A percentile compares a stretch with the other conserved stretches of the same genome.
Conservation (phyloP, 2,888 invertebrate species). For the Malthinus flaveolus region DNA sequence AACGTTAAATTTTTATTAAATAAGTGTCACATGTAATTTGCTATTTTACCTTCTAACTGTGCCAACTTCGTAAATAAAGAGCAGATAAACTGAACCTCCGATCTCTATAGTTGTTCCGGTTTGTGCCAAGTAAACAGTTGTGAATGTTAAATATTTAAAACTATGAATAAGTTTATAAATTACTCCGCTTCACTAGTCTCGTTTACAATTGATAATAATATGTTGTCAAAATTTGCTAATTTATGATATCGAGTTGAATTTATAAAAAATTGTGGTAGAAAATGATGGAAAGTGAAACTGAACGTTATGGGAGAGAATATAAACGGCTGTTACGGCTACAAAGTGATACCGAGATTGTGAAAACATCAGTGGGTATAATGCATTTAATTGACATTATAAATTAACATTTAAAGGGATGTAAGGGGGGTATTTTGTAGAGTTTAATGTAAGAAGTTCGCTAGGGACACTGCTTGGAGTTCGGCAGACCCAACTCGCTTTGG, state of each 20-base stretch:
- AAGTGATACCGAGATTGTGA: constrained; percentile 67
- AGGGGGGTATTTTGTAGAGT: too few species aligned
- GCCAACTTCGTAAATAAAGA: constrained; percentile 29
- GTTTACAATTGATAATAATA: neutral
- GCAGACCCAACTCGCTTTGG: too few species aligned
- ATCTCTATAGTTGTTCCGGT: constrained; percentile 20
- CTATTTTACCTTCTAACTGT: constrained; percentile 32
- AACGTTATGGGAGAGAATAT: constrained; percentile 69
- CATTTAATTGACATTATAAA: constrained; percentile 2
- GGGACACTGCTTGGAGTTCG: too few species aligned
- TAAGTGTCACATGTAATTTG: constrained; percentile 18
- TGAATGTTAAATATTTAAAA: constrained; percentile 6
- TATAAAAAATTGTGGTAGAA: neutral
- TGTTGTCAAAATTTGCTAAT: neutral
- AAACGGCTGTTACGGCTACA: constrained; percentile 68
- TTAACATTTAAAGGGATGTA: neutral
- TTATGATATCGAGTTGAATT: neutral
- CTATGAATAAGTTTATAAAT: constrained; percentile 15
- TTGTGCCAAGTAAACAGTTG: constrained; percentile 25
- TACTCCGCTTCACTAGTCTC: neutral
- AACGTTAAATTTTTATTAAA: too few species aligned
- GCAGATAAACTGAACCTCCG: constrained; percentile 24
- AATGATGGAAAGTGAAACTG: constrained; percentile 28
- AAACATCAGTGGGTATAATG: constrained; percentile 66
- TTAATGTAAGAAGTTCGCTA: too few species aligned